A percentile compares a stretch with the other conserved stretches of the same genome.
phyloP scores from a whole-genome alignment of 2,888 invertebrate species.

The Lordiphosa andalusiaca region DNA sequence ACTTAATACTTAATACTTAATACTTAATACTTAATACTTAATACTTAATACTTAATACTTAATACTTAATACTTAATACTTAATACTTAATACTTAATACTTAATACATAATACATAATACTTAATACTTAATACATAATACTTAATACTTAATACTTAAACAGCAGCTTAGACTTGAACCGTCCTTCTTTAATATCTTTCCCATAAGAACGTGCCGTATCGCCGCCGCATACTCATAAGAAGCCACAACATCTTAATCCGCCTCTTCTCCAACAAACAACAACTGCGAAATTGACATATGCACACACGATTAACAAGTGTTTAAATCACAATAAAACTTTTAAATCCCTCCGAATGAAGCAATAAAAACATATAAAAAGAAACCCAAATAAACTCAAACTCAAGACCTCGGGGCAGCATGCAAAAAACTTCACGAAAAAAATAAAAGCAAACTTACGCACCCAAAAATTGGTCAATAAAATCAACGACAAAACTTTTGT shows the following conservation, averaged over 20 bases:
- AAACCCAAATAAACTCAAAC: conserved; percentile 48
- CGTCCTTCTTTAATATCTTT: background rate
- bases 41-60: too few species aligned
- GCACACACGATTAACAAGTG: conserved; percentile 75
- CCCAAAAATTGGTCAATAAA: conserved; percentile 74
- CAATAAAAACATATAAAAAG: conserved; percentile 68
- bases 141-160: too few species aligned
- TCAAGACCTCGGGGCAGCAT: conserved; percentile 41
- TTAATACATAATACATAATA: too few species aligned
- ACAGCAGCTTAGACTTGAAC: too few species aligned
- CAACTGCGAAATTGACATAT: conserved; percentile 63
- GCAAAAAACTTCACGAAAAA: conserved; percentile 53
- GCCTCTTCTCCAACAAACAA: conserved; percentile 12
- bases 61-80: too few species aligned
- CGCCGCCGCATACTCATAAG: conserved; percentile 21
- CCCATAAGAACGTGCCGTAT: background rate
- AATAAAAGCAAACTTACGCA: conserved; percentile 60
- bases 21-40: too few species aligned
- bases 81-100: too few species aligned
- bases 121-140: too few species aligned
- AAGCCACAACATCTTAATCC: conserved; percentile 53
- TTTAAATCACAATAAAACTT: conserved; percentile 76
- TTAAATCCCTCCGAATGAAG: conserved; percentile 70
- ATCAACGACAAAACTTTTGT: conserved; percentile 73
- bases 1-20: too few species aligned